These are phyloP conservation scores for Lepidurus apus DNA, from an alignment of 1,140 invertebrate species.

Conservation along the genomic window DNA sequence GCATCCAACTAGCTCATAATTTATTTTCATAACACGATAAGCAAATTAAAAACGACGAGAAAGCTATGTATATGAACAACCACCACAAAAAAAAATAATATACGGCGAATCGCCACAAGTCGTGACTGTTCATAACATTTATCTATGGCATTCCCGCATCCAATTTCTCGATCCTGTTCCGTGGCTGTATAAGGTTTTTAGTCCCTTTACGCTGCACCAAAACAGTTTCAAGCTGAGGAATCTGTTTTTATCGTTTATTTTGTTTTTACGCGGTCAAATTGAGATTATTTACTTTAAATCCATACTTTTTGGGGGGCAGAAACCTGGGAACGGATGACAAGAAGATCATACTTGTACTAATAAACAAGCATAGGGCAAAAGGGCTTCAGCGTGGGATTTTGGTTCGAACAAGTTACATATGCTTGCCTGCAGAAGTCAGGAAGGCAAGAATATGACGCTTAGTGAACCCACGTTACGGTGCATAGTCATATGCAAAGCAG, in stretches of 20 bases:
- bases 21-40: too few relatives aligned
- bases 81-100: background rate
- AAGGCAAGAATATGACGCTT: too few relatives aligned
- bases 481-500: too few relatives aligned
- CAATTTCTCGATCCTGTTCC: background rate
- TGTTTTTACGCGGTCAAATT: background rate
- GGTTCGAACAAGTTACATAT: too few relatives aligned
- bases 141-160: background rate
- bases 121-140: background rate
- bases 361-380: background rate
- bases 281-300: background rate
- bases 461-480: too few relatives aligned
- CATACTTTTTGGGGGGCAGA: background rate
- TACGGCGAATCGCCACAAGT: background rate
- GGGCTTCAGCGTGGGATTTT: too few relatives aligned
- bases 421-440: too few relatives aligned
- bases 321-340: constrained; percentile 18
- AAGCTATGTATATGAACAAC: background rate
- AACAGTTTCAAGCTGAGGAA: too few relatives aligned
- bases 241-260: background rate
- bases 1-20: too few relatives aligned
- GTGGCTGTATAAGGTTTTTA: background rate
- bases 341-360: constrained; percentile 25
- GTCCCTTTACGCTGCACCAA: background rate
- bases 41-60: too few relatives aligned